Conservation (phyloP, 2,888 invertebrate species). For the Caenorhabditis virilis region DNA sequence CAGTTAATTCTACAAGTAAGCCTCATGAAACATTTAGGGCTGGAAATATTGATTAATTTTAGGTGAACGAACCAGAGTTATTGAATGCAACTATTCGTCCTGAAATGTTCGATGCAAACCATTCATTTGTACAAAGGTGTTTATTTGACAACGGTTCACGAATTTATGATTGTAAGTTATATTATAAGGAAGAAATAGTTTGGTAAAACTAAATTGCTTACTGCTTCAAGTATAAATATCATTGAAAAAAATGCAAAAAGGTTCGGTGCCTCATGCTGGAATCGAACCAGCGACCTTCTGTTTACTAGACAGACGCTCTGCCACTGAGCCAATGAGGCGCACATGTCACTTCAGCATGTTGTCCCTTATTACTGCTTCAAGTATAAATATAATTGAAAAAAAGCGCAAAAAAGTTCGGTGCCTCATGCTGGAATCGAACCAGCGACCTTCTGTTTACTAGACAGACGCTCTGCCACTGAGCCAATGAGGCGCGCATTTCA, state of each 20-base stretch:
- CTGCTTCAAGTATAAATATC: background rate
- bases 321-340: constrained; percentile 3
- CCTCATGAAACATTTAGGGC: background rate
- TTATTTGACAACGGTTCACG: constrained; percentile 46
- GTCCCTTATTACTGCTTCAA: background rate
- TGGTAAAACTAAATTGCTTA: too few relatives aligned
- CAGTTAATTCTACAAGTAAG: constrained; percentile 56
- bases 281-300: constrained; percentile 66
- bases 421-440: constrained; percentile 63
- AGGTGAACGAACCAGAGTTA: constrained; percentile 53
- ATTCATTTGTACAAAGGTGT: constrained; percentile 52
- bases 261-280: constrained; percentile 54
- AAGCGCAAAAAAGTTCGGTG: constrained; percentile 28
- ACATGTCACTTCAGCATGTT: background rate
- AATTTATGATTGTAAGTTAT: constrained; percentile 45
- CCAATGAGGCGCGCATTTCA: constrained; percentile 1
- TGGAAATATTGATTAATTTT: background rate
- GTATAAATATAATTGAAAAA: background rate
- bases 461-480: constrained; percentile 56
- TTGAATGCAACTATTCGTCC: constrained; percentile 50
- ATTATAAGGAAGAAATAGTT: background rate
- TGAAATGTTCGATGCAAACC: constrained; percentile 42
- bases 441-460: constrained; percentile 66
- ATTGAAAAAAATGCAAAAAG: constrained; percentile 11
- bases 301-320: constrained; percentile 65